Percentiles rank a stretch among this genome's conserved stretches.
Conservation (phyloP, 1,140 invertebrate genomes). For the Aphaenogaster rudis region DNA sequence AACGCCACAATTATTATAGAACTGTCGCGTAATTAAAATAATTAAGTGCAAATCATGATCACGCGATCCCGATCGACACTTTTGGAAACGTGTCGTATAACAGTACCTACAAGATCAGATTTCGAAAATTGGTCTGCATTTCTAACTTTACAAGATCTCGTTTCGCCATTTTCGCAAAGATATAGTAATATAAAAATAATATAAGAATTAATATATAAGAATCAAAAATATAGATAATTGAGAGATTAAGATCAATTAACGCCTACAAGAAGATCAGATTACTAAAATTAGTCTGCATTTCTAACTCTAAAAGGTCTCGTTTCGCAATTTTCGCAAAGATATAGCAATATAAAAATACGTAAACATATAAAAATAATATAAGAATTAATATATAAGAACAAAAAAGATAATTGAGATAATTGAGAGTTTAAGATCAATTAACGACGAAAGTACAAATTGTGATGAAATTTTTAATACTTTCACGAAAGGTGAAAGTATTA, state of each 20-base stretch:
- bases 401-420: background rate
- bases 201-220: background rate
- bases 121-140: background rate
- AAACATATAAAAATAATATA: background rate
- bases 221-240: background rate
- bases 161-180: background rate
- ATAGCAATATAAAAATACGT: background rate
- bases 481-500: background rate
- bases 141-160: background rate
- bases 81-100: background rate
- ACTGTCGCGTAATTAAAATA: slow-evolving; percentile 61
- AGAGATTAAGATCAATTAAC: background rate
- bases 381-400: background rate
- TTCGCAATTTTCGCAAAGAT: background rate
- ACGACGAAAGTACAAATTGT: background rate
- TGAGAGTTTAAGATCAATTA: background rate
- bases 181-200: background rate
- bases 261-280: too few species aligned
- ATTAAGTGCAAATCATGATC: slow-evolving; percentile 58
- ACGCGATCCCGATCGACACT: slow-evolving; percentile 8
- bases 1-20: slow-evolving; percentile 9
- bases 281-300: too few species aligned
- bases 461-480: background rate
- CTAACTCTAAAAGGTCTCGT: too few species aligned
- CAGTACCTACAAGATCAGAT: background rate